phyloP scores from a whole-genome alignment of 2,888 invertebrate genomes.

The Opisthograptis luteolata region DNA sequence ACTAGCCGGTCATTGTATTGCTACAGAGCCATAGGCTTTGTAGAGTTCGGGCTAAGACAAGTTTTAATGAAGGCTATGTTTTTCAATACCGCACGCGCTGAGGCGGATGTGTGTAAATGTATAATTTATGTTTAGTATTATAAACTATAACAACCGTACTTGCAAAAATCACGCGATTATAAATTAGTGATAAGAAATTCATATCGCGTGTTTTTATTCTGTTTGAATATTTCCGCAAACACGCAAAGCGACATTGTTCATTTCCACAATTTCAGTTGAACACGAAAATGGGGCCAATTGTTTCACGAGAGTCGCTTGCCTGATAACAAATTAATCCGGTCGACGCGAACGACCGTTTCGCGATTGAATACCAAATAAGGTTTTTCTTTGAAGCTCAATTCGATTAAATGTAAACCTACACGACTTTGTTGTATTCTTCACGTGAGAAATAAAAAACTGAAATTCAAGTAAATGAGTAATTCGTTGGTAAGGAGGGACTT shows the following conservation, averaged over 20 bases:
- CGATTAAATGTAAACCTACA: background rate
- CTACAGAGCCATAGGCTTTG: background rate
- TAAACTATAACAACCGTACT: slow-evolving; percentile 9
- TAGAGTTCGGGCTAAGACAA: background rate
- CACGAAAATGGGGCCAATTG: slow-evolving; percentile 35
- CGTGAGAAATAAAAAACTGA: too few relatives aligned
- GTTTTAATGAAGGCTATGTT: background rate
- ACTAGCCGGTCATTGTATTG: slow-evolving; percentile 19
- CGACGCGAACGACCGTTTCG: slow-evolving; percentile 13
- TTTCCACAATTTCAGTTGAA: slow-evolving; percentile 35
- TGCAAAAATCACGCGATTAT: slow-evolving; percentile 35
- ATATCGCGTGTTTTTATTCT: slow-evolving; percentile 35
- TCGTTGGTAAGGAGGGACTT: too few relatives aligned
- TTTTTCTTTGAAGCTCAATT: slow-evolving; percentile 15
- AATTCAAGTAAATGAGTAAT: too few relatives aligned
- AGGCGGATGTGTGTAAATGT: slow-evolving; percentile 11
- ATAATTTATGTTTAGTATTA: too few relatives aligned
- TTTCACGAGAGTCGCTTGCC: slow-evolving; percentile 30
- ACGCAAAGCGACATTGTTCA: slow-evolving; percentile 38
- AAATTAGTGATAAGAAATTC: slow-evolving; percentile 39
- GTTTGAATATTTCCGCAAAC: slow-evolving; percentile 33
- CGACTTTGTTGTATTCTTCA: background rate
- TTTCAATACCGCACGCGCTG: background rate
- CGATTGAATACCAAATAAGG: slow-evolving; percentile 23
- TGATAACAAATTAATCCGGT: slow-evolving; percentile 27